phyloP scores from a whole-genome alignment of 2,113 vertebrate species.

The Dromas ardeola region DNA sequence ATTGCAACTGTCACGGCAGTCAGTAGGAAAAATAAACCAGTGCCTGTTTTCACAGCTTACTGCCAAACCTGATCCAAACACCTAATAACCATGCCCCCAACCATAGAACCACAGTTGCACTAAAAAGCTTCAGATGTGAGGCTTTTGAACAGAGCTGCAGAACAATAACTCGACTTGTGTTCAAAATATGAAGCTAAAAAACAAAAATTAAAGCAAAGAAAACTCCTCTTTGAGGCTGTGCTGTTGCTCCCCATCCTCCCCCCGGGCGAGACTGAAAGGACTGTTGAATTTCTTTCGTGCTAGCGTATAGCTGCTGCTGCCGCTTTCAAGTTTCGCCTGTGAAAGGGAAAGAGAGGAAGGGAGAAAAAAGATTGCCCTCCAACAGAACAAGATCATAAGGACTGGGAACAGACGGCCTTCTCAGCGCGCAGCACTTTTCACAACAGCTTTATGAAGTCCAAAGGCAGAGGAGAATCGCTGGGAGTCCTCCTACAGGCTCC shows the following conservation, averaged over 20 bases:
- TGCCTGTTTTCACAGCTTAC: constrained; percentile 82
- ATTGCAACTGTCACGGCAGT: constrained; percentile 87
- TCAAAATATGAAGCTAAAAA: constrained; percentile 79
- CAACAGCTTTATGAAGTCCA: not conserved
- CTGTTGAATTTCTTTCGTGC: constrained; percentile 56
- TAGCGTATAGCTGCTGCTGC: constrained; percentile 26
- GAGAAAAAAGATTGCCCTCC: constrained; percentile 61
- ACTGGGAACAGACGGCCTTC: not conserved
- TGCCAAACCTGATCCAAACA: constrained; percentile 79
- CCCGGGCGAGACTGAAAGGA: constrained; percentile 67
- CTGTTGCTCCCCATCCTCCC: constrained; percentile 49
- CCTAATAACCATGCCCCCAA: constrained; percentile 70
- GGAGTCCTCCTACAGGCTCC: not conserved
- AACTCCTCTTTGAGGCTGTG: constrained; percentile 76
- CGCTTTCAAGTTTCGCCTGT: constrained; percentile 71
- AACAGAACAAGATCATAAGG: constrained; percentile 60
- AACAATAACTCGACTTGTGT: constrained; percentile 87
- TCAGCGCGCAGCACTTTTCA: not conserved
- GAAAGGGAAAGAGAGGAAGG: constrained; percentile 26
- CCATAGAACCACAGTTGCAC: constrained; percentile 42
- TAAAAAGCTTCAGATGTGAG: constrained; percentile 72
- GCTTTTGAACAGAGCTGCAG: constrained; percentile 74
- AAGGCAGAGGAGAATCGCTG: not conserved
- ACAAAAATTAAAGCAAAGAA: constrained; percentile 81
- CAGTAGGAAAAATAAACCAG: constrained; percentile 84